Conservation (phyloP, 2,888 invertebrate species). For the Schizaphis graminum region DNA sequence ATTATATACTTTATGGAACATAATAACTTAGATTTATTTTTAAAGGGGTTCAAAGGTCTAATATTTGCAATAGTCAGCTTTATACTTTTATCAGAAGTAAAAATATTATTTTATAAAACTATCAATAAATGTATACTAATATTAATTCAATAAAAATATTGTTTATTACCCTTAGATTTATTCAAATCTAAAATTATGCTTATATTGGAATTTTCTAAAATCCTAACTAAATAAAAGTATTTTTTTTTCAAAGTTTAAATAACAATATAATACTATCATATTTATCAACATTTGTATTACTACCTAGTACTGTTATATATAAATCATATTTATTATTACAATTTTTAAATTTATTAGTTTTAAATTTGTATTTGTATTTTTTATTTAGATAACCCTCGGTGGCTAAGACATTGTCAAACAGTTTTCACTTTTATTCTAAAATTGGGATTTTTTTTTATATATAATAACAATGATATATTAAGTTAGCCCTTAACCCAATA, state of each 20-base stretch:
- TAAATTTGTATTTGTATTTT: not conserved
- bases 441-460: not conserved
- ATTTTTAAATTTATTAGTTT: not conserved
- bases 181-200: slow-evolving; percentile 2
- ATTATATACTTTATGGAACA: no score
- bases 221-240: slow-evolving; percentile 21
- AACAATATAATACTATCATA: not conserved
- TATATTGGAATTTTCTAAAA: not conserved
- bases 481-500: not conserved
- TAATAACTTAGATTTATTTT: slow-evolving; percentile 36
- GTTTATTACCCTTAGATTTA: not conserved
- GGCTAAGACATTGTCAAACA: not conserved
- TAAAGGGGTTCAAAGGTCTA: not conserved
- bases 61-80: slow-evolving; percentile 47
- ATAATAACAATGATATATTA: not conserved
- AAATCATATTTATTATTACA: slow-evolving; percentile 5
- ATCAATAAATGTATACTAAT: not conserved
- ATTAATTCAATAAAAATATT: slow-evolving; percentile 23
- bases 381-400: not conserved
- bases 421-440: not conserved
- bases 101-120: not conserved
- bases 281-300: not conserved
- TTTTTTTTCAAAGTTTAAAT: not conserved
- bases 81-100: not conserved
- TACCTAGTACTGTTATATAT: not conserved